A percentile compares a stretch with the other conserved stretches of the same genome.
These are phyloP conservation scores for Notodonta ziczac DNA, from an alignment of 2,888 invertebrate species.

Conservation along the genomic window DNA sequence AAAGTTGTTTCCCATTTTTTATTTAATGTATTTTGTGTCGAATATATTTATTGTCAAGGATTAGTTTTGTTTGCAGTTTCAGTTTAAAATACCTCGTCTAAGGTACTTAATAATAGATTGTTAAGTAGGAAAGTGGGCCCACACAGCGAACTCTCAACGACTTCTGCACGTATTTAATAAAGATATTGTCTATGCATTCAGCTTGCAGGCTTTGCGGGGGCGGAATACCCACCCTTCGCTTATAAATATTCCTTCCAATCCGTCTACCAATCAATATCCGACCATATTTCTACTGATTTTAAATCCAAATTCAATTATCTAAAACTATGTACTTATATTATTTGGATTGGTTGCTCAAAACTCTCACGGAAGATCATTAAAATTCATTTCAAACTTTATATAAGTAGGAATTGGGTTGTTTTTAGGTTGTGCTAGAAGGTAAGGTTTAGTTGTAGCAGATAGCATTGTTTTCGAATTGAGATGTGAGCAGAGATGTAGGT, in stretches of 20 bases:
- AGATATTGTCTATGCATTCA: slow-evolving; percentile 51
- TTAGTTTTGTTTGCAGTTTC: no score
- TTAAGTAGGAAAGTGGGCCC: slow-evolving; percentile 8
- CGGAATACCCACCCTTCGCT: slow-evolving; percentile 61
- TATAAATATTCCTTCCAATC: slow-evolving; percentile 56
- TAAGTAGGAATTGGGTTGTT: slow-evolving; percentile 29
- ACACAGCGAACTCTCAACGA: slow-evolving; percentile 20
- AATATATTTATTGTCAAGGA: no score
- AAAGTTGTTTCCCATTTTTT: no score
- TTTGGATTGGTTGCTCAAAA: slow-evolving; percentile 9
- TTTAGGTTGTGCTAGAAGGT: slow-evolving; percentile 31
- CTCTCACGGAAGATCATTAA: slow-evolving; percentile 17
- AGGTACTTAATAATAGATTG: background rate
- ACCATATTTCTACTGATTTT: slow-evolving; percentile 23
- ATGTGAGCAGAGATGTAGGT: slow-evolving; percentile 63
- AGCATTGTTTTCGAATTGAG: slow-evolving; percentile 76
- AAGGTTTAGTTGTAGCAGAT: slow-evolving; percentile 47
- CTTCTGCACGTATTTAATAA: slow-evolving; percentile 63
- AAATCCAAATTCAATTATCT: slow-evolving; percentile 17
- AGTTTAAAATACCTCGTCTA: no score
- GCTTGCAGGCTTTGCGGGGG: slow-evolving; percentile 59
- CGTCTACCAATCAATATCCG: slow-evolving; percentile 35
- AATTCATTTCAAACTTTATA: slow-evolving; percentile 36
- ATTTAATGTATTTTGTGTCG: no score
- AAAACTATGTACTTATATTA: slow-evolving; percentile 8